Base-by-base conservation (phyloP, 2,888 invertebrate genomes). In the Cryptophagus acutangulus region DNA sequence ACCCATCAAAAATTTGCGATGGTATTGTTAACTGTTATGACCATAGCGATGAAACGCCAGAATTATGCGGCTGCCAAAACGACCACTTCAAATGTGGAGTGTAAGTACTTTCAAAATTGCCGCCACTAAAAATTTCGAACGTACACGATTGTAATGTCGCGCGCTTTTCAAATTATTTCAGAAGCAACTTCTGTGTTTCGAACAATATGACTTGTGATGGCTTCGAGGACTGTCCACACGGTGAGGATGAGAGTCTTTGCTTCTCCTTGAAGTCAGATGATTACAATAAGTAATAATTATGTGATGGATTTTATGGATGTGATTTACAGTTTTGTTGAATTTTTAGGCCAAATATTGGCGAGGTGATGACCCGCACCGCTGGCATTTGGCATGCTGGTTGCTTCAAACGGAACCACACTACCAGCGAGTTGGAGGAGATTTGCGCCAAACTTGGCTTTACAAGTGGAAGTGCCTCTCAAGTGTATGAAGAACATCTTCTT, bases 141-240 rank as follows among this genome's bases (percentile, higher is more conserved):
- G 3, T 4, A 12, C 12, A 26, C 9, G n/a, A 26, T 6, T 26
- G 3, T 26, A 26, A 26, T 9, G n/a, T n/a, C n/a, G n/a, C n/a
- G n/a, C n/a, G n/a, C n/a, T n/a, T n/a, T n/a, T n/a, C n/a, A n/a
- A n/a, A n/a, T n/a, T n/a, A 20, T 26, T 26, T 6, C 12, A 26
- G 26, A n/a, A 26, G 12, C n/a, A 68, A 74, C 4, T 70, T 72
- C 36, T 88, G 88, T 54, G 74, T 89, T 30, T 76, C 87, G 0
- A 71, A 71, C 15, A 87, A 87, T 49, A 78, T 84, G 68, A 77
- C 87, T 1, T 89, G 89, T 59, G 89, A 89, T 59, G 82, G 81
- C n/a, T 65, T 76, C 4, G 54, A 63, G 0, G 88, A 90, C 58
- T 90, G 89, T 62, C 79, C 81, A 0, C 71, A 78, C 41, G 81